These are phyloP conservation scores for Leuctra nigra DNA, from an alignment of 2,888 invertebrate genomes.

Conservation along the genomic window DNA sequence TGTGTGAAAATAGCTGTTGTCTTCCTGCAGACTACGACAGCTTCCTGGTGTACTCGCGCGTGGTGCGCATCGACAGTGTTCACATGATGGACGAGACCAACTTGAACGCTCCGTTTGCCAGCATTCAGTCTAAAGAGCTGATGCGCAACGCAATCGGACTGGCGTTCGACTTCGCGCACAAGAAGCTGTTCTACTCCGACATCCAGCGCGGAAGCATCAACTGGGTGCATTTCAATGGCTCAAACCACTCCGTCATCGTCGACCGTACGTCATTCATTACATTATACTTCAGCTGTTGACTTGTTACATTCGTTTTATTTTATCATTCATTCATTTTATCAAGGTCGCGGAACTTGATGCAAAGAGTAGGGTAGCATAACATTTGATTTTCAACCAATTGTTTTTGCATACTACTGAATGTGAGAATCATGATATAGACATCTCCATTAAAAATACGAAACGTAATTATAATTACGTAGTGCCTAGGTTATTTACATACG, in stretches of 20 bases:
- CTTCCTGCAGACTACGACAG: conserved; percentile 59
- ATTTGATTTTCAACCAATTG: too few species aligned
- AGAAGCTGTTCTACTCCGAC: conserved; percentile 78
- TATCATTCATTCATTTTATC: too few species aligned
- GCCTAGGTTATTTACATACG: too few species aligned
- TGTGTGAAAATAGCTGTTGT: conserved; percentile 18
- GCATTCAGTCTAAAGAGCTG: conserved; percentile 61
- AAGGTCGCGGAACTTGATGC: too few species aligned
- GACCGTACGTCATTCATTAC: conserved; percentile 48
- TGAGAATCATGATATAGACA: too few species aligned
- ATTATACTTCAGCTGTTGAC: too few species aligned
- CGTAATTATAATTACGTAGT: too few species aligned
- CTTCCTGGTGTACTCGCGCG: conserved; percentile 78
- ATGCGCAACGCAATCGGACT: conserved; percentile 85
- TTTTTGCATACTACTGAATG: too few species aligned
- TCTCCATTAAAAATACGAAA: too few species aligned
- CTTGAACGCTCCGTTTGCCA: conserved; percentile 69
- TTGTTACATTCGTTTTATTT: too few species aligned
- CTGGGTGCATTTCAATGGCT: conserved; percentile 73
- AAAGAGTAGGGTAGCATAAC: too few species aligned
- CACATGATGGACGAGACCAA: conserved; percentile 60
- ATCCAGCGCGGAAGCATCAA: conserved; percentile 81
- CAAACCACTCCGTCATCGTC: conserved; percentile 60
- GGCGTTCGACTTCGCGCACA: conserved; percentile 64
- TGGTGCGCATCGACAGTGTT: conserved; percentile 73